Conservation (phyloP, 64 coral and sea anemone genomes). For the Pocillopora damicornis region DNA sequence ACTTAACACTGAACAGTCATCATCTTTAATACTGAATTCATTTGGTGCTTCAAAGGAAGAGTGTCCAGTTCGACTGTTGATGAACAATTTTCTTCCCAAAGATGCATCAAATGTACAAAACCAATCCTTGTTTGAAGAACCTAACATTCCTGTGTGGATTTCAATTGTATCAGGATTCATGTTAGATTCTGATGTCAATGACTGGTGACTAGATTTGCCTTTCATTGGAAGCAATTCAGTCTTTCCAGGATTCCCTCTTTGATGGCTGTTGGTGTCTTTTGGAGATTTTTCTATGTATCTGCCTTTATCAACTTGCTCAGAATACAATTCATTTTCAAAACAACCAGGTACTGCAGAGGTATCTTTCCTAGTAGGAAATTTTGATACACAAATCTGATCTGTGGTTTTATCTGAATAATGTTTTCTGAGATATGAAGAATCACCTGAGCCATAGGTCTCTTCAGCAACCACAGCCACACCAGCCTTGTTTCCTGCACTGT, state of each 20-base stretch:
- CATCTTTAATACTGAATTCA: neutral
- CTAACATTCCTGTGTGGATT: neutral
- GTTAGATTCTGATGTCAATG: neutral
- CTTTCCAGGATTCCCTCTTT: neutral
- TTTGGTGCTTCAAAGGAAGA: conserved; percentile 50
- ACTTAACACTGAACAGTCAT: neutral
- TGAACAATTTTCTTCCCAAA: conserved; percentile 49
- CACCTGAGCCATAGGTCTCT: neutral
- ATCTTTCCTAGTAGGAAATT: neutral
- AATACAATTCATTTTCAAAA: neutral
- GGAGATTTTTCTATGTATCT: neutral
- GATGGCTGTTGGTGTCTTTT: neutral
- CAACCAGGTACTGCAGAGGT: neutral
- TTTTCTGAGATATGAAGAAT: neutral
- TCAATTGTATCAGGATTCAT: neutral
- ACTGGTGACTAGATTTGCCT: neutral
- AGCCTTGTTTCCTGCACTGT: neutral
- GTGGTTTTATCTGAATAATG: neutral
- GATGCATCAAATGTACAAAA: conserved; percentile 59
- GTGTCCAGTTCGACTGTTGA: conserved; percentile 82
- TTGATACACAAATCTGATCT: neutral
- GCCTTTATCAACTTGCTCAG: neutral
- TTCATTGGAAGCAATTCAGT: neutral
- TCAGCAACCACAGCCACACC: neutral
- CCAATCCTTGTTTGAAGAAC: conserved; percentile 38